Evolutionary conservation across 2,888 invertebrate genomes (phyloP), one percentile per base, ranked within the genome.

Genomic region (Amphipyra tragopoginis): DNA sequence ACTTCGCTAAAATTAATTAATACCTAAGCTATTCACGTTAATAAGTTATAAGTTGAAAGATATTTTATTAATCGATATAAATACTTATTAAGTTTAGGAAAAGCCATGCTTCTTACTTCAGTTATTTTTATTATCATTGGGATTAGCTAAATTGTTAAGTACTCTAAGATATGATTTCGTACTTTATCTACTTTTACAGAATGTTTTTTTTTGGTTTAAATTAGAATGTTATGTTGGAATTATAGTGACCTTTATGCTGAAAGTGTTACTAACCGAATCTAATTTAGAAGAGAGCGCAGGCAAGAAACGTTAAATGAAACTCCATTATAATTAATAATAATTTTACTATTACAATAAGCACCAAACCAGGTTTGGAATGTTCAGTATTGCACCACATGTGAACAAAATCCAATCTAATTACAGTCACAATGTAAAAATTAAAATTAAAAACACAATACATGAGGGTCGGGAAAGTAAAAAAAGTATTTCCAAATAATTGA

Each of bases 291-390:
- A 92, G 89, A 90, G 88, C 88, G 57, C 56, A 74, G 91, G 90
- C 88, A 87, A 89, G 85, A 78, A 50, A 72, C 63, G 65, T 72
- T 72, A 92, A 94, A 94, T 93, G 86, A 94, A 93, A 94, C 92
- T 88, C 70, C 86, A 86, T 57, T 73, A 50, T 78, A 81, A 85
- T 90, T 88, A 88, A 90, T 86, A 89, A 92, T 90, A 90, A 84
- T 86, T 92, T 94, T 93, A 92, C 93, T 93, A 89, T 85, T 88
- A 90, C 87, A 90, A 90, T 90, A 91, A 93, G 93, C 93, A 93
- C 94, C 93, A 94, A 93, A 94, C 93, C 86, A 91, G 78, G 93
- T 94, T 93, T 93, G 94, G 93, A 94, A 94, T 94, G 94, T 93
- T 91, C 92, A 87, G 89, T 93, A 93, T 93, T 93, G 93, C 93